A percentile compares a stretch with the other conserved stretches of the same genome.
These are phyloP conservation scores for Chymomyza caudatula DNA, from an alignment of 2,888 invertebrate species.

Conservation along the genomic window DNA sequence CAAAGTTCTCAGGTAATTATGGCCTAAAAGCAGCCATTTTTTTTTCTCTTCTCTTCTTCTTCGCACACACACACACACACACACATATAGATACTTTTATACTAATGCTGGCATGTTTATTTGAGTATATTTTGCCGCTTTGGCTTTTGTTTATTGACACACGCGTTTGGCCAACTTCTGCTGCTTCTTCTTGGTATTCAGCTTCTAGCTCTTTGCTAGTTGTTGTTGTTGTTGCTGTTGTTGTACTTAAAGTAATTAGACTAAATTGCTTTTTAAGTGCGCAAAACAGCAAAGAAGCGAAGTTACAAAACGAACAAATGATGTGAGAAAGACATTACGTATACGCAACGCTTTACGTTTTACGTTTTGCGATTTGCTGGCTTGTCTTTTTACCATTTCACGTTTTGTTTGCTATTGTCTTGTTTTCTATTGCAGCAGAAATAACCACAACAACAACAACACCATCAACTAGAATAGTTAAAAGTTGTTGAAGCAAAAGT, in stretches of 20 bases:
- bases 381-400: neutral
- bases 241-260: constrained; percentile 72
- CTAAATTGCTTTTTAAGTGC: constrained; percentile 71
- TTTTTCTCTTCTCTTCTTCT: constrained; percentile 7
- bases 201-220: neutral
- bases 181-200: neutral
- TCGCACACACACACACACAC: constrained; percentile 9
- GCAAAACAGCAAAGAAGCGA: constrained; percentile 34
- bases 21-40: constrained; percentile 53
- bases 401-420: neutral
- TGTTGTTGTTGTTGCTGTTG: constrained; percentile 34
- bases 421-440: constrained; percentile 6
- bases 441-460: constrained; percentile 5
- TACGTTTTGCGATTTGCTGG: neutral
- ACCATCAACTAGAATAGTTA: constrained; percentile 21
- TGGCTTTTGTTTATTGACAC: constrained; percentile 62
- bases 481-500: constrained; percentile 38
- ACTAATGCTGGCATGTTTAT: constrained; percentile 1
- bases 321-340: constrained; percentile 7
- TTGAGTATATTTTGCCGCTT: constrained; percentile 25
- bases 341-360: constrained; percentile 2
- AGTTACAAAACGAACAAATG: constrained; percentile 7
- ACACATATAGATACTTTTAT: neutral
- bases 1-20: constrained; percentile 71
- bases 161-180: constrained; percentile 53